Evolutionary conservation across 2,113 vertebrate genomes (phyloP).

Genomic region (Theristicus caerulescens): DNA sequence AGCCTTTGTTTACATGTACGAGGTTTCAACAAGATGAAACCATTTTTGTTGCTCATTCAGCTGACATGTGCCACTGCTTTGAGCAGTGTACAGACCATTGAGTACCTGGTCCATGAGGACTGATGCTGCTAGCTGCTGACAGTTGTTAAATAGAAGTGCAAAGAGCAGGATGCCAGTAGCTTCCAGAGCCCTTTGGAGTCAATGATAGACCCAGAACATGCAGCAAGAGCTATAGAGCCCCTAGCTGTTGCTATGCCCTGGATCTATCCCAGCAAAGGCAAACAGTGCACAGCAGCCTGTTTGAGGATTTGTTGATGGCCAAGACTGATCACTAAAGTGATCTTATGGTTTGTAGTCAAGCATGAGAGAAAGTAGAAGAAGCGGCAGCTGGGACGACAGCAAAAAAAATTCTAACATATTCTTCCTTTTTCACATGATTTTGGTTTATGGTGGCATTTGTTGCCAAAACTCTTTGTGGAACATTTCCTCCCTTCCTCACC

Average conservation of each 20-base stretch:
- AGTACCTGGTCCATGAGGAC: background rate
- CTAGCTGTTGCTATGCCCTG: background rate
- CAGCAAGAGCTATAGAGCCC: background rate
- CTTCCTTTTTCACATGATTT: background rate
- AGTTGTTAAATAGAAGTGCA: background rate
- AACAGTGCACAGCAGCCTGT: background rate
- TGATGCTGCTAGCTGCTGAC: background rate
- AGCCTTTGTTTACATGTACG: background rate
- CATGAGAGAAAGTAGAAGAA: background rate
- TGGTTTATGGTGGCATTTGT: background rate
- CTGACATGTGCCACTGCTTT: background rate
- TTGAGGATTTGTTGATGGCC: background rate
- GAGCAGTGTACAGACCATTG: fast-evolving
- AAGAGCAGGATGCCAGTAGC: background rate
- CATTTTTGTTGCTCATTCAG: background rate
- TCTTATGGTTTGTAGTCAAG: background rate
- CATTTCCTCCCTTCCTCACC: background rate
- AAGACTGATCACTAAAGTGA: background rate
- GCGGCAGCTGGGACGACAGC: background rate
- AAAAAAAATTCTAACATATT: background rate
- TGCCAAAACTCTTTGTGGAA: background rate
- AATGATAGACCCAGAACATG: background rate
- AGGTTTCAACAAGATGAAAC: background rate
- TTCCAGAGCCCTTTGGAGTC: background rate
- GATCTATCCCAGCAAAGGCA: background rate